Evolutionary conservation across 2,888 invertebrate genomes (phyloP).

Genomic region (Lasioglossum morio): DNA sequence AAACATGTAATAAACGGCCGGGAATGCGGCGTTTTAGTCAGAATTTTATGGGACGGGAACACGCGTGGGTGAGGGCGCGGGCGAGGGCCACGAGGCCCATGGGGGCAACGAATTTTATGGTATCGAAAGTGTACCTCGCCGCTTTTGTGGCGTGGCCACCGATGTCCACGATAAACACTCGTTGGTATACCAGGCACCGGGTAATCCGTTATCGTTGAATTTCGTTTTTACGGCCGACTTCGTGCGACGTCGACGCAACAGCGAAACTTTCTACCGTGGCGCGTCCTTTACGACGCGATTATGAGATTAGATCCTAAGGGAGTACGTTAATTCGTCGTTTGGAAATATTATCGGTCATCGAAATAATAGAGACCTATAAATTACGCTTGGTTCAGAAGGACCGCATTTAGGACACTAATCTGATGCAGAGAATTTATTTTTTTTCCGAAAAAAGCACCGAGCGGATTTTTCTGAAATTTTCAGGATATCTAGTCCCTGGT

Average conservation of each 20-base stretch:
- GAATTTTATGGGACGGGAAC: conserved; percentile 60
- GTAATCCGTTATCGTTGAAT: conserved; percentile 59
- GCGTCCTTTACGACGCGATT: conserved; percentile 25
- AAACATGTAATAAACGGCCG: conserved; percentile 62
- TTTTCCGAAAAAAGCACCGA: not conserved
- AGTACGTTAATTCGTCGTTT: not conserved
- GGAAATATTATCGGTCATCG: not conserved
- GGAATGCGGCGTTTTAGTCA: conserved; percentile 62
- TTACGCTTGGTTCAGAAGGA: not conserved
- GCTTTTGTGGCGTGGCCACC: conserved; percentile 16
- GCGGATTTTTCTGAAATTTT: not conserved
- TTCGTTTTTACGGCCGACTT: conserved; percentile 26
- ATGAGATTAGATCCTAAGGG: conserved; percentile 34
- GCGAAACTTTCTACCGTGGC: conserved; percentile 3
- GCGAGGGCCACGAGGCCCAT: not conserved
- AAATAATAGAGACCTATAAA: not conserved
- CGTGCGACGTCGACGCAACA: not conserved
- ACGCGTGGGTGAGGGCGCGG: conserved; percentile 62
- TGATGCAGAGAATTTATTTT: not conserved
- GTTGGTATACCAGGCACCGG: conserved; percentile 40
- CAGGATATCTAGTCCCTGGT: not conserved
- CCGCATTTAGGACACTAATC: not conserved
- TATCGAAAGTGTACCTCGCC: conserved; percentile 48
- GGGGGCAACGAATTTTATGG: conserved; percentile 51
- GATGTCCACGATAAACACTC: conserved; percentile 61